A percentile compares a stretch with the other conserved stretches of the same genome.
Conservation (phyloP, 2,888 invertebrate species). For the Diaperis boleti region DNA sequence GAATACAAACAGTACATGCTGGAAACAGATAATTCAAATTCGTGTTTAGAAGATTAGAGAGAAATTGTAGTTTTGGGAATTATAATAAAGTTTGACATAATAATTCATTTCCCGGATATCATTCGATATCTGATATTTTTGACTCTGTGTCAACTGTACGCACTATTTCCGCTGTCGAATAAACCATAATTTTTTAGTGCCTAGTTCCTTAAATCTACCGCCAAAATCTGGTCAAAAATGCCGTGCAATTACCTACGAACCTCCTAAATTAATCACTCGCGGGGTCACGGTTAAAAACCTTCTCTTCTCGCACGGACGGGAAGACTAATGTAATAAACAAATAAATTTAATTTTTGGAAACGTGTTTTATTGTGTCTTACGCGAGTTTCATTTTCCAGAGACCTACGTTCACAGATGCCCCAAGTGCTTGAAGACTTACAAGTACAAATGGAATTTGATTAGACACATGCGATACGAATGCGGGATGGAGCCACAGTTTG, state of each 20-base stretch:
- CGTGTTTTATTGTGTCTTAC: conserved; percentile 18
- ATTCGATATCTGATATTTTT: no score
- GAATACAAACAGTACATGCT: no score
- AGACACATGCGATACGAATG: conserved; percentile 49
- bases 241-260: conserved; percentile 48
- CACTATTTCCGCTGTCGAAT: no score
- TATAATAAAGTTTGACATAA: no score
- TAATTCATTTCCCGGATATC: no score
- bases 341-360: conserved; percentile 15
- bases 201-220: no score
- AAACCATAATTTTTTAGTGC: no score
- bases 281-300: conserved; percentile 65
- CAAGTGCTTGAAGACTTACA: conserved; percentile 55
- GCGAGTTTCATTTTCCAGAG: conserved; percentile 31
- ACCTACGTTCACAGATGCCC: conserved; percentile 53
- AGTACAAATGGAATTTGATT: conserved; percentile 53
- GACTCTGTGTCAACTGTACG: no score
- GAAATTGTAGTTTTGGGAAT: no score
- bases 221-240: conserved; percentile 46
- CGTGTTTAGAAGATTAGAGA: no score
- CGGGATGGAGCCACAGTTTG: conserved; percentile 44
- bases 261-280: conserved; percentile 64
- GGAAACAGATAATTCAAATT: no score
- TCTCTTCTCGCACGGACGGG: conserved; percentile 25
- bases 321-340: conserved; percentile 10